phyloP scores from a whole-genome alignment of 2,797 vertebrate species.

The Gobio occitaniae region DNA sequence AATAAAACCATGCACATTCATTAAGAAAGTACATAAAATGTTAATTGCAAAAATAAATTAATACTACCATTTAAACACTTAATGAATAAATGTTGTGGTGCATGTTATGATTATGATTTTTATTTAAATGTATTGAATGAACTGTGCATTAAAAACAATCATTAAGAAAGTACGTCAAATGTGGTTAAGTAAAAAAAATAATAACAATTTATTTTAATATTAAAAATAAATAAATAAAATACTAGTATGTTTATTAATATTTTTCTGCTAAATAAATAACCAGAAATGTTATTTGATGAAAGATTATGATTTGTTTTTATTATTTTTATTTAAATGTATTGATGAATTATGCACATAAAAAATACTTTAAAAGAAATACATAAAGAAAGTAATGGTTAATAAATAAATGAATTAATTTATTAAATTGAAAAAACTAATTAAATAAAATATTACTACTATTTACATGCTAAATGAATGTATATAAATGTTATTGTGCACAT shows the following conservation, averaged over 20 bases:
- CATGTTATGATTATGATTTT: no score
- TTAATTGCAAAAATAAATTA: no score
- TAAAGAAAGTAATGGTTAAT: no score
- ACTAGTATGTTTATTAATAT: not conserved
- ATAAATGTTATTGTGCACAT: not conserved
- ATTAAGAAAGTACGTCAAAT: no score
- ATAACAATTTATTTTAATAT: not conserved
- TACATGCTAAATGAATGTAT: not conserved
- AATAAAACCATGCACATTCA: not conserved
- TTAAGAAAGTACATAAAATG: not conserved
- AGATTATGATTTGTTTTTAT: not conserved
- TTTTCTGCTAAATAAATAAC: not conserved
- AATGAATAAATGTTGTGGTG: no score
- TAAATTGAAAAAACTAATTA: not conserved
- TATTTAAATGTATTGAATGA: no score
- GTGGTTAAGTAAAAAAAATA: no score
- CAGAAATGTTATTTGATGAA: not conserved
- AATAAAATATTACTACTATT: not conserved
- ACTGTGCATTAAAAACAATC: no score
- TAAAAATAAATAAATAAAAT: not conserved
- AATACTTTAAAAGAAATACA: no score
- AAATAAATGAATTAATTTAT: not conserved
- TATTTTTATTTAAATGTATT: not conserved
- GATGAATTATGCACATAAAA: not conserved
- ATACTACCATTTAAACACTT: no score